Evolutionary conservation across 1,140 invertebrate genomes (phyloP), one percentile per base, ranked within the genome.

Genomic region (Camponotus vicinus): DNA sequence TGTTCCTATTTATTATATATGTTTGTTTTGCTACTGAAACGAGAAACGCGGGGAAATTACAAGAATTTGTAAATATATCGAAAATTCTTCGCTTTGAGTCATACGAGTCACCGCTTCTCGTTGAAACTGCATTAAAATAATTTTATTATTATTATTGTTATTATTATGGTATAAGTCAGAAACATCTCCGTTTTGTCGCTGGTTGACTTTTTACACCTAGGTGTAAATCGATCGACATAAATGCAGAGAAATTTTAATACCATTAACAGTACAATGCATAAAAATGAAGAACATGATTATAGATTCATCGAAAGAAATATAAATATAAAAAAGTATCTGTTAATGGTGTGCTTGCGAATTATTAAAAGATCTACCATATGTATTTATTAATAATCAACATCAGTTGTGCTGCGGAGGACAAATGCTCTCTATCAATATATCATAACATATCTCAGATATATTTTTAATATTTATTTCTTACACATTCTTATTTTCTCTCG

Each of bases 31-130:
- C 69, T 82, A 70, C 11, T 83, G n/a, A 37, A 42, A 73, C 69
- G 66, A 49, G 61, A 52, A 9, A 75, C 40, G 37, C 67, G 78
- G 59, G 45, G 34, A 80, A 69, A 21, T 37, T 59, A 45, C 64
- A 49, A 15, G 67, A 42, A 63, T 66, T 49, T 90, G 89, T 90
- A 90, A 90, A 90, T 88, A 90, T 52, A 52, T 55, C 59, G 18
- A 82, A 70, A 85, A 11, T 21, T 5, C 63, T 13, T 4, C 32
- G 61, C 55, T 73, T 27, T n/a, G 34, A 59, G 40, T 73, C 69
- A 13, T 45, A 55, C 6, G n/a, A 69, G 15, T 69, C 77, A 21
- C 2, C 55, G 63, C 69, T 82, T 73, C 52, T 82, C 67, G 79
- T 73, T 21, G 32, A 37, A 61, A 59, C 2, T 49, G 69, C 49